Evolutionary conservation across 1,140 invertebrate species (phyloP), one percentile per base, ranked within the genome.

Genomic region (Rhyzopertha dominica): DNA sequence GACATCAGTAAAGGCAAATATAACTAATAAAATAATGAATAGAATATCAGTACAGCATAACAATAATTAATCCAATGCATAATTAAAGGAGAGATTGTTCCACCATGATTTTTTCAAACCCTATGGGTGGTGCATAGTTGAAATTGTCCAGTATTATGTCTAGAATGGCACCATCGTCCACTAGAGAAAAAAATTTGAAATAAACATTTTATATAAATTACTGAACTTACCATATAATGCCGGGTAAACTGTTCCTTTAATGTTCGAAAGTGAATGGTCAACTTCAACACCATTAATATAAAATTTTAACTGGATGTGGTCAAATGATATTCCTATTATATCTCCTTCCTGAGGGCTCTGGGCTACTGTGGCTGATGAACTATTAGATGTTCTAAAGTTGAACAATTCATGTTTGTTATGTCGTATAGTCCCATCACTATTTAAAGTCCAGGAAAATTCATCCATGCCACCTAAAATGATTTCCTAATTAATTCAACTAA

Each of bases 221-320:
- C 14, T 10, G 20, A 49, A 55, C 75, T 76, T 76, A 96, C 93
- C 94, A 78, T 91, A 98, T 47, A 98, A 74, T 18, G 88, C 85
- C 12, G 96, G 95, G 73, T 85, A 98, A 1, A 95, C 81, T 5
- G 87, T 87, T 47, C 93, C 93, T 66, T 87, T 88, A 43, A 96
- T 82, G 68, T 89, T 93, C 45, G 80, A 79, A 7, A 96, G 74
- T n/a, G 90, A 84, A 54, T 80, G 79, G 56, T 93, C 85, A 54
- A 95, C 71, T 53, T 84, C 81, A 63, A 84, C 85, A 4, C 95
- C 95, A 75, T 98, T 98, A 13, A 95, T 69, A 67, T 84, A 97
- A 72, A 98, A 97, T 67, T 94, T 96, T 20, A 99, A 70, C 65
- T 98, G 90, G 40, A 98, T 83, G 69, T 99, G 96, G 67, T 99